Evolutionary conservation across 2,113 vertebrate species (phyloP), one percentile per base, ranked within the genome.

Genomic region (Pelmatolapia mariae): DNA sequence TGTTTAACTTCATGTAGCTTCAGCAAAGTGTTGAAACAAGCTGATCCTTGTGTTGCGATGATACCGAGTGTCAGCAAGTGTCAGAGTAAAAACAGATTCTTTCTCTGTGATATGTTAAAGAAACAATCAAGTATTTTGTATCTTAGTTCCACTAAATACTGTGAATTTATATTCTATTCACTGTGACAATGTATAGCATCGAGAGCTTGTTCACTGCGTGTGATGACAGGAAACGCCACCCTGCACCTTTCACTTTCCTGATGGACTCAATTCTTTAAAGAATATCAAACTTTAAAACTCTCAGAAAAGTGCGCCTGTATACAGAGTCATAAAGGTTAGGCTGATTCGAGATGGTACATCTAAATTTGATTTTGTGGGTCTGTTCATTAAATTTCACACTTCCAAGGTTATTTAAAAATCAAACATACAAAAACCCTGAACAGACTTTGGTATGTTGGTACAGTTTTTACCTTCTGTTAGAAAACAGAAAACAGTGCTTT

Each of bases 1-100:
- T 76, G 2, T 50, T 19, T 78, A 50, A 78, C 71, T 78, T 50
- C 40, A 4, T 47, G 71, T 4, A 2, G 71, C 43, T 76, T 76
- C 71, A 47, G 71, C 6, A 26, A 18, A 47, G 71, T 76, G 71
- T 76, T 76, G 43, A 76, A 47, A 76, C 43, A 29, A 47, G 43
- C 43, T 11, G 24, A 76, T 76, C 40, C 43, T 2, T 29, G 24
- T 5, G 24, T 19, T 31, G 43, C 16, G 4, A 29, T 76, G 71
- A 76, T 29, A 0, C 43, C 2, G 4, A 47, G 24, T 76, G 71
- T 19, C 71, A 76, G 71, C 43, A 5, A 12, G 16, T 31, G 16
- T 50, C 71, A 47, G 71, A 36, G 31, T 36, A n/a, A 36, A 78
- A 45, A 31, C 24, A 47, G 43, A 31, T 29, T 76, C 24, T 76